Evolutionary conservation across 2,113 vertebrate genomes (phyloP).

Genomic region (Neodon shergylaensis): DNA sequence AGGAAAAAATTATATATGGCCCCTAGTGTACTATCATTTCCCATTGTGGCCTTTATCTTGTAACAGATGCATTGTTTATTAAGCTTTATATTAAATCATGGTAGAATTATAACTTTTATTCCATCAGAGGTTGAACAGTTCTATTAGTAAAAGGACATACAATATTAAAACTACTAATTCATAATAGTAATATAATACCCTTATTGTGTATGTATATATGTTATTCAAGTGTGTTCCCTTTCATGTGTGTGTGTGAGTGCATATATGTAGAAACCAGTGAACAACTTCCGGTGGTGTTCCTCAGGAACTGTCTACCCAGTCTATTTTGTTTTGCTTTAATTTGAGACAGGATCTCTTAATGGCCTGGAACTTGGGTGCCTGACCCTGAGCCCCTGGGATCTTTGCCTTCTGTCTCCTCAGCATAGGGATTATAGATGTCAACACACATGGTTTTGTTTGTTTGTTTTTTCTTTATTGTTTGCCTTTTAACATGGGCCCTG

Average conservation of each 20-base stretch:
- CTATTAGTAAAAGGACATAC: neutral
- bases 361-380: too few relatives aligned
- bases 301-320: too few relatives aligned
- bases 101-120: neutral
- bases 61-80: conserved; percentile 7
- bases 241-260: neutral
- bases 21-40: neutral
- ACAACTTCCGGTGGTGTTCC: neutral
- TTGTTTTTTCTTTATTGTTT: neutral
- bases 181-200: neutral
- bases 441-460: neutral
- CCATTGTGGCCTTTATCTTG: neutral
- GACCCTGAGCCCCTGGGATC: neutral
- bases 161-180: neutral
- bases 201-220: neutral
- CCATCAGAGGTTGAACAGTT: neutral
- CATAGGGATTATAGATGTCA: neutral
- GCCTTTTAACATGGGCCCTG: neutral
- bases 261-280: neutral
- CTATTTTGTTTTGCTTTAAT: neutral
- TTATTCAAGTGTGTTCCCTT: neutral
- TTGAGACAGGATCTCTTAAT: too few relatives aligned
- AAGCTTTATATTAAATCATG: neutral
- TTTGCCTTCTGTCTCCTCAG: too few relatives aligned
- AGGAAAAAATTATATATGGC: neutral